Base-by-base conservation (phyloP, 2,888 invertebrate species). In the Tenthredo livida region DNA sequence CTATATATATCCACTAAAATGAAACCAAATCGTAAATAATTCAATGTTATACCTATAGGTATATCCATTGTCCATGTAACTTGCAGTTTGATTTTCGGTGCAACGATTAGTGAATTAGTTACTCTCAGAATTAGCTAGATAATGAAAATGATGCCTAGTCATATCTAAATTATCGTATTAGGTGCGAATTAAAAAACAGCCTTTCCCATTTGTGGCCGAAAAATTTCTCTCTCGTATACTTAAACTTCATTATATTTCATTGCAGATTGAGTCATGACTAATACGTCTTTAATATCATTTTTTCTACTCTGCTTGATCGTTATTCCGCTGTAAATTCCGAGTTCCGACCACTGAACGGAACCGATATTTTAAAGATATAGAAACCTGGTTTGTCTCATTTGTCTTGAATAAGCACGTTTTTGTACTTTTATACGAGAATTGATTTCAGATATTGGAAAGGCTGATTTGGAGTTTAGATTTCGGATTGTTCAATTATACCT, bases 341-440 rank as follows among this genome's bases (percentile, higher is more conserved):
- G 29, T 77, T 77, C 54, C 9, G 7, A 33, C 29, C 4, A 65
- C 33, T 65, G 65, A 65, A 65, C 29, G 1, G 65, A 58, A 58
- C 72, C n/a, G 10, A 40, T 72, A 40, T 72, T 72, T 40, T 15
- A 5, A 21, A 47, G 10, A 25, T 61, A 58, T 12, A 61, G 37
- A 37, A 12, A 10, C 50, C 50, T 77, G 50, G 25, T 0, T 77
- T 77, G 17, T 33, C 47, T 77, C 54, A 9, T 54, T 77, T 77
- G 12, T 50, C 17, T 43, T 43, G 73, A 43, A 77, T 29, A 54
- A 33, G 10, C 54, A 77, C 12, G 25, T 80, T 61, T 80, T 80
- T 80, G 80, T 80, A 80, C 80, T 80, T 80, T 80, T 80, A 80
- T 80, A 80, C 80, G 61, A 58, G 58, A 80, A 61, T 58, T 80